Base-by-base conservation (phyloP, 1,140 invertebrate genomes). In the Macrobrachium rosenbergii region DNA sequence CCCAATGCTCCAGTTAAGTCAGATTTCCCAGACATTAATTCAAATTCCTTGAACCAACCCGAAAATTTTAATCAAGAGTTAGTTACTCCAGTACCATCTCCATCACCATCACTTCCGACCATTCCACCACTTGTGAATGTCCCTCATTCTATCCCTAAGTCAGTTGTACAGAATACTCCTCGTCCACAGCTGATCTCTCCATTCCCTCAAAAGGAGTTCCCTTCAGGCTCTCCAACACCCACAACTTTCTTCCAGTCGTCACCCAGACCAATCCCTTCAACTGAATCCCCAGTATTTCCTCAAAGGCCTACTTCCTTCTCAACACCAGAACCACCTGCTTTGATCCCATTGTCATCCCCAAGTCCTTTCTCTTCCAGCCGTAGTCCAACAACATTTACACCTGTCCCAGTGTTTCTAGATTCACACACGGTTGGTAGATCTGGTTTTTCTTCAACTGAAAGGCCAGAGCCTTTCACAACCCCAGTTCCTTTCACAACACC, bases 1-100 rank as follows among this genome's bases (percentile, higher is more conserved):
- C 5, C 60, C 23, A n/a, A 75, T 23, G 67, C 67, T 28, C n/a
- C 37, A 67, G 16, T 60, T 3, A n/a, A 3, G 21, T 69, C 67
- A 19, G 81, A 83, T 45, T 83, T 83, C 81, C 81, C 69, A 43
- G 19, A 2, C 10, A 69, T 63, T 8, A 62, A 82, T 45, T 62
- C 64, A 43, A 5, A 69, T 62, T 69, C 62, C 75, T 62, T 6
- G 5, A 14, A 17, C 37, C n/a, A 28, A 28, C 69, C 69, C 19
- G 37, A 23, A 23, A 72, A 72, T 28, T 72, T n/a, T 43, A 17
- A n/a, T 23, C 69, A 23, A 14, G 69, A 23, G 12, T 12, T 2
- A n/a, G 21, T 16, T 72, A 37, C 69, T 16, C 69, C 69, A 23
- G 37, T 43, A 10, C 69, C 64, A 12, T 69, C 64, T 23, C 64